A percentile compares a stretch with the other conserved stretches of the same genome.
These are phyloP conservation scores for Diglossa brunneiventris DNA, from an alignment of 2,113 vertebrate species.

Conservation along the genomic window DNA sequence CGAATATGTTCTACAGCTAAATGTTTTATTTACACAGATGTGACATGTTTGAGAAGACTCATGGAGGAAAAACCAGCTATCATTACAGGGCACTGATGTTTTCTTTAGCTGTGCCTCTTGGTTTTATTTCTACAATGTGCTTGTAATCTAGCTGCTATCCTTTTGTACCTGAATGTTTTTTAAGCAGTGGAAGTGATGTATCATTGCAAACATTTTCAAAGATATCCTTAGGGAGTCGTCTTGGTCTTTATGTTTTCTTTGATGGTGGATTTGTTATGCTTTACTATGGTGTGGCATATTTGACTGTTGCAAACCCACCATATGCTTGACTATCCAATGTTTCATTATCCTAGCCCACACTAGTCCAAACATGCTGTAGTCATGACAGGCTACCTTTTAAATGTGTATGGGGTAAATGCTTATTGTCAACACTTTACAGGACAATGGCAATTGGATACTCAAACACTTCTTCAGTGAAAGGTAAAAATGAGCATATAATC, in stretches of 20 bases:
- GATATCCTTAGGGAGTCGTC: not conserved
- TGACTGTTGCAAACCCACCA: not conserved
- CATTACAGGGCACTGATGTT: not conserved
- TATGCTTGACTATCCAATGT: not conserved
- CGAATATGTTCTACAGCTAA: not conserved
- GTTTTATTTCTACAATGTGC: not conserved
- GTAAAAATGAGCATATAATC: not conserved
- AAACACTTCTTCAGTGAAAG: not conserved
- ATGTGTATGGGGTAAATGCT: not conserved
- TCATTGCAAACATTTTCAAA: not conserved
- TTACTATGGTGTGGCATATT: not conserved
- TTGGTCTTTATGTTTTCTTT: not conserved
- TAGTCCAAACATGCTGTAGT: not conserved
- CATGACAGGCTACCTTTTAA: not conserved
- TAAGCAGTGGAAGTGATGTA: not conserved
- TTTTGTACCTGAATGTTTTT: not conserved
- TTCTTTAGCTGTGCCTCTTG: not conserved
- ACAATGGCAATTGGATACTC: not conserved
- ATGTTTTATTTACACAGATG: not conserved
- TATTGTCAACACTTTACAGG: not conserved
- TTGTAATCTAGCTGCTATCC: not conserved
- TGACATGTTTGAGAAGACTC: not conserved
- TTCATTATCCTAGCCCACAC: not conserved
- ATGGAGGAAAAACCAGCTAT: not conserved
- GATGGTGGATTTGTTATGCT: not conserved